Base-by-base conservation (phyloP, 2,797 vertebrate species). In the Catostomus latipinnis region DNA sequence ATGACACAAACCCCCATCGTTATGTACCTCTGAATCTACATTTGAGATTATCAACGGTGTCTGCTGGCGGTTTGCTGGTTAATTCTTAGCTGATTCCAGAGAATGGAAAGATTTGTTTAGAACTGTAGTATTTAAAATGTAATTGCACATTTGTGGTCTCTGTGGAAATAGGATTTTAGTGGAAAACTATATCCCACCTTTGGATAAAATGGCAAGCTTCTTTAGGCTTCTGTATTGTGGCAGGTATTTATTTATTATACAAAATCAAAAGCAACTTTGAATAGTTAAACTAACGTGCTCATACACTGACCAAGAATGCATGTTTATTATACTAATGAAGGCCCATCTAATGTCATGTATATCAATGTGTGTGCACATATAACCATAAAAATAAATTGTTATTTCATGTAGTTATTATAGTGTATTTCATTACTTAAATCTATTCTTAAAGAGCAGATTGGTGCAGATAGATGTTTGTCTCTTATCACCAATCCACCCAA, bases 401-500 rank as follows among this genome's bases (percentile, higher is more conserved):
- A 22, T 34, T 34, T 34, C 34, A 34, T 34, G 34, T 34, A 34
- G 34, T 34, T 34, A 34, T 34, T 34, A 34, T 34, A 34, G 34
- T 34, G 34, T 34, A 34, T 34, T 34, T 58, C 11, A 18, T 74
- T 65, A 54, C 13, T 49, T 45, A 49, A 48, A 6, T n/a, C 7
- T 16, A 53, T 6, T 65, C n/a, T 72, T 12, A 34, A 34, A 34
- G 52, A 65, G 53, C 16, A 16, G 1, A 1, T 76, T 9, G 52
- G 5, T 34, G 50, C 45, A 78, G 11, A 75, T 56, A 5, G 66
- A 73, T 16, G 50, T 63, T 70, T 56, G 43, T 63, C 79, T 54
- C 34, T 73, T 80, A 71, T 81, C 56, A 58, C 84, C 77, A 73
- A 56, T 86, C 85, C 83, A 83, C 7, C 34, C 67, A 91, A 81